A percentile compares a stretch with the other conserved stretches of the same genome.
Evolutionary conservation across 2,888 invertebrate genomes (phyloP).

Genomic region (Myathropa florea): DNA sequence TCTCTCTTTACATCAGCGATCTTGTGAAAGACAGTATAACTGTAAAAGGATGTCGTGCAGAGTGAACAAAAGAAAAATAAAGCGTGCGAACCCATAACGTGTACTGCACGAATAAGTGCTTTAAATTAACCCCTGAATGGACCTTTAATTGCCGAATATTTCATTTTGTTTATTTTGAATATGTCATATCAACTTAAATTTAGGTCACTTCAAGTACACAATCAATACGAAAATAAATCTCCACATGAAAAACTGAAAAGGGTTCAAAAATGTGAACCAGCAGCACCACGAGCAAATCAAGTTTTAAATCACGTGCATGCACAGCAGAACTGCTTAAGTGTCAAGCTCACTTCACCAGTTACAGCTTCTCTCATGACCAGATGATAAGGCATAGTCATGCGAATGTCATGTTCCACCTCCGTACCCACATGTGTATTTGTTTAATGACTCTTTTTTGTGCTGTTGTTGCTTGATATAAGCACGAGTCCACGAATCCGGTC

Average conservation of each 20-base stretch:
- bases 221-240: not conserved
- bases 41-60: not conserved
- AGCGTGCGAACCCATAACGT: not conserved
- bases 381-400: not conserved
- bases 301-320: not conserved
- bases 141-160: not conserved
- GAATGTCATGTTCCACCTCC: not conserved
- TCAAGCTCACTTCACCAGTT: not conserved
- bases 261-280: no score
- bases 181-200: not conserved
- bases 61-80: not conserved
- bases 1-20: no score
- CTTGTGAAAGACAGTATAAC: not conserved
- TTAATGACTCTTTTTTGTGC: not conserved
- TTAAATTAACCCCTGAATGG: not conserved
- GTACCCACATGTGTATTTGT: not conserved
- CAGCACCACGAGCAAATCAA: not conserved
- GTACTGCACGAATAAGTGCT: not conserved
- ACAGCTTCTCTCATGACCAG: not conserved
- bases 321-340: not conserved
- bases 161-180: not conserved
- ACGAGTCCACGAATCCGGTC: conserved; percentile 23
- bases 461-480: conserved; percentile 1
- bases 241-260: no score
- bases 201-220: not conserved